Conservation (phyloP, 2,888 invertebrate species). For the Catocala fraxini region DNA sequence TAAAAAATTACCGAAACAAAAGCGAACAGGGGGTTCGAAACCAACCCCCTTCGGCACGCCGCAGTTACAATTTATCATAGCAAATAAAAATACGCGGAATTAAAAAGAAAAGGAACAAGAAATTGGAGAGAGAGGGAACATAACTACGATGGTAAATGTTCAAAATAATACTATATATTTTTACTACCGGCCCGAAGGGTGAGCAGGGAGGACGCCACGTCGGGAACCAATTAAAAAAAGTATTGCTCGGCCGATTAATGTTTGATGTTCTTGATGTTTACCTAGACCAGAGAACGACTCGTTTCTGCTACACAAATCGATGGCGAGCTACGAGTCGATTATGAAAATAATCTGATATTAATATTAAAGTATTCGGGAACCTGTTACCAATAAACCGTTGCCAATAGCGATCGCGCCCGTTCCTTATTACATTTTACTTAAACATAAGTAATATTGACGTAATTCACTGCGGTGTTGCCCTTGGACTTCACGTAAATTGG, state of each 20-base stretch:
- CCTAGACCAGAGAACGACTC: slow-evolving; percentile 17
- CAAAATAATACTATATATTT: slow-evolving; percentile 58
- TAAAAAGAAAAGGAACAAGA: slow-evolving; percentile 86
- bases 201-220: slow-evolving; percentile 60
- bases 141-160: slow-evolving; percentile 72
- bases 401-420: no score
- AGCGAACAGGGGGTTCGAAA: slow-evolving; percentile 67
- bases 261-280: slow-evolving; percentile 34
- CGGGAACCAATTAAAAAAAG: slow-evolving; percentile 62
- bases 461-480: no score
- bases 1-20: slow-evolving; percentile 87
- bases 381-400: no score
- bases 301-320: slow-evolving; percentile 3
- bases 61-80: slow-evolving; percentile 87
- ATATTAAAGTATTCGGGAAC: neutral
- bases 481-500: no score
- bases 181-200: slow-evolving; percentile 64
- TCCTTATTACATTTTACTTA: no score
- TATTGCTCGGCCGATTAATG: slow-evolving; percentile 49
- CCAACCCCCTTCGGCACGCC: slow-evolving; percentile 61
- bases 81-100: slow-evolving; percentile 86
- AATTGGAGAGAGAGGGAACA: slow-evolving; percentile 74
- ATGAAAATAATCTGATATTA: neutral
- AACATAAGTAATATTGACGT: no score
- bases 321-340: neutral